A percentile compares a stretch with the other conserved stretches of the same genome.
These are phyloP conservation scores for Vombatus ursinus DNA, from an alignment of 2,113 vertebrate genomes.

Conservation along the genomic window DNA sequence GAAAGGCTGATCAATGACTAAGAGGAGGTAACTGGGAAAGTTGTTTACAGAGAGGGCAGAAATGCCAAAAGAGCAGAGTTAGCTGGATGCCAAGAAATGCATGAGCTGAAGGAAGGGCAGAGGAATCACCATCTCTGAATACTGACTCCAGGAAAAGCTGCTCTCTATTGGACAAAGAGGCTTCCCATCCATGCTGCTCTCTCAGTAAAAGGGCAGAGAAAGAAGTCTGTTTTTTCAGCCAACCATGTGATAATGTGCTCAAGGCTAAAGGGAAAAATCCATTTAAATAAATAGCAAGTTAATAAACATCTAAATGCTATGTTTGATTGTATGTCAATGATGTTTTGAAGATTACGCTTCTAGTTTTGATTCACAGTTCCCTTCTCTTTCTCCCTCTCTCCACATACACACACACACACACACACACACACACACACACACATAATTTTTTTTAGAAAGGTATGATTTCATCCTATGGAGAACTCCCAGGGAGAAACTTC, in stretches of 20 bases:
- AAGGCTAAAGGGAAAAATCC: neutral
- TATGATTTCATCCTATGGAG: neutral
- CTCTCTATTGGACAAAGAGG: neutral
- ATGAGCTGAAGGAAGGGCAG: neutral
- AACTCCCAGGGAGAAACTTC: neutral
- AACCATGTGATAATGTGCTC: neutral
- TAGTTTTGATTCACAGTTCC: neutral
- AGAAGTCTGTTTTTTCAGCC: neutral
- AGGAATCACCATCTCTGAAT: neutral
- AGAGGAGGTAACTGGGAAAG: neutral
- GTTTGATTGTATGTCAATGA: neutral
- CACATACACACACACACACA: too few relatives aligned
- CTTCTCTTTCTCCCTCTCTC: neutral
- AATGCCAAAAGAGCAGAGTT: neutral
- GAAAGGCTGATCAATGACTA: neutral
- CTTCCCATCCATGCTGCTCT: neutral
- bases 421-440: too few relatives aligned
- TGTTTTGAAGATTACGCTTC: neutral
- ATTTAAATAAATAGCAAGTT: neutral
- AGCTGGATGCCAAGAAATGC: neutral
- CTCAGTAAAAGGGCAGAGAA: neutral
- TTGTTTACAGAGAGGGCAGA: neutral
- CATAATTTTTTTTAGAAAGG: neutral
- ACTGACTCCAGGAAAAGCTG: neutral
- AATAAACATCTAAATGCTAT: neutral